Percentiles rank a stretch among this genome's conserved stretches.
phyloP scores from a whole-genome alignment of 2,797 vertebrate genomes.

The Psittacula derbiana region DNA sequence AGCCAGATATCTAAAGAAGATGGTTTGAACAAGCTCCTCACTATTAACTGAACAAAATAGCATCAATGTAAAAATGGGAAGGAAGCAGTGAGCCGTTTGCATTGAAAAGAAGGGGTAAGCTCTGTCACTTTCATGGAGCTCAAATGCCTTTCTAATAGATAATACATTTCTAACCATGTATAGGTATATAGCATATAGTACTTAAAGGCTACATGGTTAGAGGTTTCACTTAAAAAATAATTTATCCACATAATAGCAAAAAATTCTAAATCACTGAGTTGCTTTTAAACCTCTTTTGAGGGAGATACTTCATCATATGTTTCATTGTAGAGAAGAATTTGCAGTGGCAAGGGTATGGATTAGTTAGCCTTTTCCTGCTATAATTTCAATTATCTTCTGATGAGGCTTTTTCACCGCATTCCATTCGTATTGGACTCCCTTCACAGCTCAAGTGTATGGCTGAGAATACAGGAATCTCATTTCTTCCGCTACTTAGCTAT shows the following conservation, averaged over 20 bases:
- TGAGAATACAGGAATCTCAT: constrained; percentile 8
- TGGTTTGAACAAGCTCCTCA: neutral
- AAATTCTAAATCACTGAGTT: neutral
- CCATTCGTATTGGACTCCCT: neutral
- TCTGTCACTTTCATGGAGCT: neutral
- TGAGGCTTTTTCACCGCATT: neutral
- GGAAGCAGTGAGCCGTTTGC: neutral
- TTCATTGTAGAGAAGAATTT: neutral
- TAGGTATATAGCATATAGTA: neutral
- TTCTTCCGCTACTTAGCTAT: constrained; percentile 45
- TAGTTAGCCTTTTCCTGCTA: neutral
- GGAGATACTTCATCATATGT: neutral
- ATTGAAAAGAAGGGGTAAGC: neutral
- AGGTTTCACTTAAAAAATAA: neutral
- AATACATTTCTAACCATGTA: neutral
- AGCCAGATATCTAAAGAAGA: neutral
- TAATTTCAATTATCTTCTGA: neutral
- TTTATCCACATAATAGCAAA: neutral
- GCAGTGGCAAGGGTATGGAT: neutral
- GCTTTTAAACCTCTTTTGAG: neutral
- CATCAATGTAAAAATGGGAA: neutral
- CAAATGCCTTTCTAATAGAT: neutral
- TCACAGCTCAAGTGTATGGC: neutral
- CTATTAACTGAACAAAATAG: neutral
- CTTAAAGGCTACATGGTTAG: neutral